A percentile compares a stretch with the other conserved stretches of the same genome.
These are phyloP conservation scores for Tiliqua scincoides DNA, from an alignment of 2,113 vertebrate genomes.

Conservation along the genomic window DNA sequence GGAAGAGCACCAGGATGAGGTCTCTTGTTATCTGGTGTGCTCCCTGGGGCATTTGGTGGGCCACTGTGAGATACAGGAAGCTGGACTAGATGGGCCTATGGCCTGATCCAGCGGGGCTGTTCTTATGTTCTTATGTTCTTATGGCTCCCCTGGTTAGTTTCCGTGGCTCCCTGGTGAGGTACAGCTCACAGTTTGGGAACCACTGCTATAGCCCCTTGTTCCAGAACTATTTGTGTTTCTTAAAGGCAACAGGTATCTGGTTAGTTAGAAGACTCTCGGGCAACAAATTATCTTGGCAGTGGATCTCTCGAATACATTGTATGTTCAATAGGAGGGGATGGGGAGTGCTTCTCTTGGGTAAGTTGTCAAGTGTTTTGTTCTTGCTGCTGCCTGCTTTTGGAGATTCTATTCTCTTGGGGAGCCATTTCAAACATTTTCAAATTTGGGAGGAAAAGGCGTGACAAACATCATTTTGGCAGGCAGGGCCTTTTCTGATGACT, in stretches of 20 bases:
- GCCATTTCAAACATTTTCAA: neutral
- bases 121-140: no score
- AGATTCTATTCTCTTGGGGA: neutral
- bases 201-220: accelerated
- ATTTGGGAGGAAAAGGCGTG: neutral
- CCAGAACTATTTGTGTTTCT: accelerated
- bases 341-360: neutral
- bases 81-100: no score
- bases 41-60: no score
- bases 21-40: no score
- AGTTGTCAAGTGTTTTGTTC: accelerated
- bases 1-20: no score
- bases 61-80: no score
- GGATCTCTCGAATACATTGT: accelerated
- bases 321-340: neutral
- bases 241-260: accelerated
- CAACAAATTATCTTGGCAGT: neutral
- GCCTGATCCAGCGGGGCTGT: no score
- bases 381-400: neutral
- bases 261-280: neutral
- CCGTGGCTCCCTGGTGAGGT: no score
- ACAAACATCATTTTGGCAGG: neutral
- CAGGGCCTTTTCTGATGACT: neutral
- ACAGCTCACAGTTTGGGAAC: no score
- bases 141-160: no score